Conservation (phyloP, 30 jellyfish, hydroid and myxozoan species). For the Sanderia malayensis region DNA sequence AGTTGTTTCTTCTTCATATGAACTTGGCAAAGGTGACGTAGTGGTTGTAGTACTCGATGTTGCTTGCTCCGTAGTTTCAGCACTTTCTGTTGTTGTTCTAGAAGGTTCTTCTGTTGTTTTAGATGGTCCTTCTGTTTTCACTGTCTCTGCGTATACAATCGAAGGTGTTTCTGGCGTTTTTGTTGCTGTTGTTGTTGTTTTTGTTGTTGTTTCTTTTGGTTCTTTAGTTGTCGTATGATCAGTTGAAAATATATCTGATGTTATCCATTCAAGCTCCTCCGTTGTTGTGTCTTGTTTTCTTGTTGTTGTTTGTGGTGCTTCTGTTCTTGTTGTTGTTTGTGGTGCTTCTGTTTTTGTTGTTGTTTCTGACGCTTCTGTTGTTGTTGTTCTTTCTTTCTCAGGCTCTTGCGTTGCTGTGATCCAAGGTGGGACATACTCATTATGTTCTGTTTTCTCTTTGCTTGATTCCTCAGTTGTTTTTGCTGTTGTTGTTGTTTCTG, state of each 20-base stretch:
- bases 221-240: not conserved
- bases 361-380: not conserved
- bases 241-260: conserved; percentile 30
- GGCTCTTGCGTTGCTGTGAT: not conserved
- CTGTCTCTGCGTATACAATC: not conserved
- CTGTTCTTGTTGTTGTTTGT: conserved; percentile 11
- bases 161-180: conserved; percentile 2
- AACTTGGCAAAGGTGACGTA: no score
- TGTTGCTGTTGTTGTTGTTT: conserved; percentile 4
- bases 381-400: not conserved
- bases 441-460: not conserved
- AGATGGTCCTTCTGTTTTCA: not conserved
- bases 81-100: not conserved
- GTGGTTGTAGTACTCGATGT: not conserved
- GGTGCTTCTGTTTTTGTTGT: not conserved
- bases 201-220: not conserved
- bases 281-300: conserved; percentile 20
- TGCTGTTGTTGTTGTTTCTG: not conserved
- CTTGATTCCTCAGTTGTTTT: not conserved
- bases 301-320: conserved; percentile 19
- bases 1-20: not conserved
- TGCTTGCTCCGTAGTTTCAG: not conserved
- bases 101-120: not conserved
- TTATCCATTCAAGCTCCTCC: conserved; percentile 50
- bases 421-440: not conserved